These are phyloP conservation scores for Vidua macroura DNA, from an alignment of 2,113 vertebrate genomes.

Conservation along the genomic window DNA sequence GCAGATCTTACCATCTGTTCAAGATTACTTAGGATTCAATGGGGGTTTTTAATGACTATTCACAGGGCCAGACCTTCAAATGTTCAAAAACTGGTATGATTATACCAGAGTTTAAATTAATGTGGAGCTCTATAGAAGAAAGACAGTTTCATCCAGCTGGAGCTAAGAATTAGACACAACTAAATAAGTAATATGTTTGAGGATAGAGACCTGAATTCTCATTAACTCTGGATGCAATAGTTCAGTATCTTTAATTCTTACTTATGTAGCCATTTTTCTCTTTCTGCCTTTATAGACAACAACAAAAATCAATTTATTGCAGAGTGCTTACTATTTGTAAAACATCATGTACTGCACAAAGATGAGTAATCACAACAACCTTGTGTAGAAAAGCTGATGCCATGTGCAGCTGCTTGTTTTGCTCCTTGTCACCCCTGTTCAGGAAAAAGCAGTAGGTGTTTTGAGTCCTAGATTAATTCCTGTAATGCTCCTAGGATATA, in stretches of 20 bases:
- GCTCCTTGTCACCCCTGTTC: not conserved
- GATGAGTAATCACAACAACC: not conserved
- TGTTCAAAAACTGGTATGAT: not conserved
- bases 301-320: not conserved
- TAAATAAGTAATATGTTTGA: not conserved
- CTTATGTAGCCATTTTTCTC: not conserved
- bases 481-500: not conserved
- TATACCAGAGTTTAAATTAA: not conserved
- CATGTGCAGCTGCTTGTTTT: not conserved
- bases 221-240: not conserved
- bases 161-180: not conserved
- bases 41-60: not conserved
- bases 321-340: not conserved
- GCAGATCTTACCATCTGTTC: constrained; percentile 20
- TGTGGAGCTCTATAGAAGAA: not conserved
- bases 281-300: not conserved
- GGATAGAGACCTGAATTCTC: not conserved
- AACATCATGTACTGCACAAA: not conserved
- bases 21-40: not conserved
- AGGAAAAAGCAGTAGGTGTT: not conserved
- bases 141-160: not conserved
- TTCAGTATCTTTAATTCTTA: not conserved
- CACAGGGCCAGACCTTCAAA: not conserved
- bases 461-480: not conserved
- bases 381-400: not conserved